Evolutionary conservation across 53 echinoderm and acorn worm species (phyloP).

Genomic region (Paelopatides confundens): DNA sequence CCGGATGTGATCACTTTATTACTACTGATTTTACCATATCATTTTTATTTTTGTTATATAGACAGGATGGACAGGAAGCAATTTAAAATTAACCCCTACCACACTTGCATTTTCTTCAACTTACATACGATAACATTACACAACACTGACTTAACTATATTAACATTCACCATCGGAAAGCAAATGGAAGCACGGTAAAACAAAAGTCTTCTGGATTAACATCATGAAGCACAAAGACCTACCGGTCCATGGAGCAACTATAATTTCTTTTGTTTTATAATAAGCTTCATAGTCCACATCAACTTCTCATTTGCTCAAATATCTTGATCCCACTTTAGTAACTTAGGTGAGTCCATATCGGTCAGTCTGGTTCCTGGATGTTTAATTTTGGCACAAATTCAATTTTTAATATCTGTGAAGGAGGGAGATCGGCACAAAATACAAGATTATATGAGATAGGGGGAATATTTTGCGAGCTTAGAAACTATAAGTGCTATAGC

Average conservation of each 20-base stretch:
- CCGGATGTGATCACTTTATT: too few species aligned
- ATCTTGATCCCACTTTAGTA: neutral
- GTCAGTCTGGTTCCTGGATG: slow-evolving; percentile 96
- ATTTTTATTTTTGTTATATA: too few species aligned
- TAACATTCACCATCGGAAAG: neutral
- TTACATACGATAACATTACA: neutral
- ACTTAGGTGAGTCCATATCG: neutral
- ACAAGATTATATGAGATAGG: neutral
- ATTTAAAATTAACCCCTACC: too few species aligned
- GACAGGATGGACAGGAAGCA: too few species aligned
- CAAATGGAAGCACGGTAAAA: neutral
- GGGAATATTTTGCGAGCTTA: too few species aligned
- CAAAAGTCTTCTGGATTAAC: neutral
- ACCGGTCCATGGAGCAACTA: neutral
- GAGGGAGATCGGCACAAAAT: too few species aligned
- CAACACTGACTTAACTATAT: neutral
- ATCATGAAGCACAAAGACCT: neutral
- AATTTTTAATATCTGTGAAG: slow-evolving; percentile 93
- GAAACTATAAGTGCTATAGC: too few species aligned
- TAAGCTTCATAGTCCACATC: neutral
- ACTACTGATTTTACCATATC: too few species aligned
- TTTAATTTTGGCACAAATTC: slow-evolving; percentile 97
- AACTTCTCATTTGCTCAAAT: neutral
- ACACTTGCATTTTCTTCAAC: neutral
- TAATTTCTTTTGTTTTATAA: neutral